These are phyloP conservation scores for Pseudomyrmex concolor DNA, from an alignment of 1,140 invertebrate genomes.

Conservation along the genomic window DNA sequence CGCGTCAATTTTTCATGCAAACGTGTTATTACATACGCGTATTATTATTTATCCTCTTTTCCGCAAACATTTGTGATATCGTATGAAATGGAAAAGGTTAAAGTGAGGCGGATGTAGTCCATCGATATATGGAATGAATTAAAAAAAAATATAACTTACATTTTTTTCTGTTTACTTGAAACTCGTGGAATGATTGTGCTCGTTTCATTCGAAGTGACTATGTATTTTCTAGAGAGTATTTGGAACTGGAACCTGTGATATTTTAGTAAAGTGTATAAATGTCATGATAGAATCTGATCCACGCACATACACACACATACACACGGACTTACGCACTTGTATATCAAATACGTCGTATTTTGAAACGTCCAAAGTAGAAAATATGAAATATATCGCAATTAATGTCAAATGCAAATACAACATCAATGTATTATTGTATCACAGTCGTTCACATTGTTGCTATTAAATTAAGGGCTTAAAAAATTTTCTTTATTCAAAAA, in stretches of 20 bases:
- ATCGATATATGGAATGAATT: not conserved
- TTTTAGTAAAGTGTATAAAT: conserved; percentile 4
- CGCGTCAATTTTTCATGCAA: no score
- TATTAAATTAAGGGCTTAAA: not conserved
- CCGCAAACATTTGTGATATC: not conserved
- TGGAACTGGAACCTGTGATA: not conserved
- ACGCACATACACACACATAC: no score
- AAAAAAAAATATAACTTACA: not conserved
- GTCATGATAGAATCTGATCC: not conserved
- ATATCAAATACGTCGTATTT: no score
- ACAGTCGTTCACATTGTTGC: no score
- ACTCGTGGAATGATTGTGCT: not conserved
- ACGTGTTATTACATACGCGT: no score
- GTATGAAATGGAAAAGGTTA: not conserved
- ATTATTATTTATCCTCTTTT: not conserved
- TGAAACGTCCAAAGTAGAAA: no score
- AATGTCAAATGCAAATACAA: no score
- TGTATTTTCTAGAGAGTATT: not conserved
- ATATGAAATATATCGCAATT: no score
- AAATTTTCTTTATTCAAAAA: no score
- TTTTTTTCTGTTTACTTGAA: conserved; percentile 2
- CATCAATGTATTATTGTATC: no score
- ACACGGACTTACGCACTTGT: no score
- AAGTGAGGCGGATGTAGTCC: no score
- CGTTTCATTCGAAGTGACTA: not conserved